Base-by-base conservation (phyloP, 2,888 invertebrate genomes). In the Electrophaes corylata region DNA sequence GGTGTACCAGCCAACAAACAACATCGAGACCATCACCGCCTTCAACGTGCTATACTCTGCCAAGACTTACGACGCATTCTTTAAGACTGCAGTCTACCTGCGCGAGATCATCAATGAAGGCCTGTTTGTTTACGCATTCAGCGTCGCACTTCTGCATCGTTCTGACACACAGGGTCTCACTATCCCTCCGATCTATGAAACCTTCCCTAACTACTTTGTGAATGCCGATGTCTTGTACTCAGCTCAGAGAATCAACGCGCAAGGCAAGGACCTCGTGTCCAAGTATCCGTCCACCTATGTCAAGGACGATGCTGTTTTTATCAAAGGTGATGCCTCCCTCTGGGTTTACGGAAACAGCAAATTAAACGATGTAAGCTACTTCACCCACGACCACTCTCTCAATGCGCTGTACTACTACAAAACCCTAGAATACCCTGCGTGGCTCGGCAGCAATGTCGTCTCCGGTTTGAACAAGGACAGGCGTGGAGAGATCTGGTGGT, bases 141-240 rank as follows among this genome's bases (percentile, higher is more conserved):
- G 92, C 57, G 84, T 93, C 19, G 94, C 94, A 11, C 87, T 95
- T 12, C 79, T 94, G 39, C 94, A 94, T 68, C 94, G 94, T 26
- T 79, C 83, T 12, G 95, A 95, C 62, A 93, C 93, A 56, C 92
- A 93, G 69, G 94, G 94, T 12, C 82, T 96, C 56, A 87, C 94
- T 35, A 81, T 96, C 10, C 96, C 96, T 10, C 94, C 95, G 46
- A 89, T 94, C 51, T 95, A 95, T 73, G 96, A 96, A 81, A 89
- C 96, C 61, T 93, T 94, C 80, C 96, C 96, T 0, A 93, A 95
- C 67, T 93, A 93, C 82, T 96, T 95, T 92, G 93, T 94, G 78
- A 94, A 94, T 73, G 88, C 93, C 51, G 93, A 95, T 72, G 92
- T 95, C 58, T 93, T 96, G 76, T 92, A 93, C 39, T 90, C 94